Evolutionary conservation across 1,140 invertebrate species (phyloP).

Genomic region (Atta texana): DNA sequence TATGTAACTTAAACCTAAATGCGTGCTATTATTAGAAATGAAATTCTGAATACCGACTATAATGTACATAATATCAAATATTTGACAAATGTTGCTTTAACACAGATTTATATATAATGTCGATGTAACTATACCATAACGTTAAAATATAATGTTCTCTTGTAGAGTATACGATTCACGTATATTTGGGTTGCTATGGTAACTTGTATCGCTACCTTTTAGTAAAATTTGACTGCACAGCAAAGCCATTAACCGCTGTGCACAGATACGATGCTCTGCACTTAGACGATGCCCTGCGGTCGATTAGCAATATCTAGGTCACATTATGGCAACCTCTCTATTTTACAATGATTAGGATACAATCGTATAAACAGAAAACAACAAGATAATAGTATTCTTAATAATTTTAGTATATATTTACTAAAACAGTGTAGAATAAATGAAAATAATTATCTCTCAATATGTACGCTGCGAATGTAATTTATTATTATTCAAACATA

Average conservation of each 20-base stretch:
- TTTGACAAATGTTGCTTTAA: too few species aligned
- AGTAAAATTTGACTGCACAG: constrained; percentile 49
- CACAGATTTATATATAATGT: too few species aligned
- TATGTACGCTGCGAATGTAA: not conserved
- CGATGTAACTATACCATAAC: not conserved
- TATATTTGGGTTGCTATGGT: constrained; percentile 25
- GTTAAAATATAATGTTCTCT: constrained; percentile 41
- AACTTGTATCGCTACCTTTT: constrained; percentile 46
- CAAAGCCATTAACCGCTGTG: constrained; percentile 53
- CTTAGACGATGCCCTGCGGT: constrained; percentile 46
- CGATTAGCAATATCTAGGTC: constrained; percentile 50
- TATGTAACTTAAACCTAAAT: too few species aligned
- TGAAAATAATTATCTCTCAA: not conserved
- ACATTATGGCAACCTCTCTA: constrained; percentile 23
- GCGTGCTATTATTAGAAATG: too few species aligned
- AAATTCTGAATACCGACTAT: too few species aligned
- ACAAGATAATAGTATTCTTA: not conserved
- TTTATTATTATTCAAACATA: not conserved
- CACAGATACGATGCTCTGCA: constrained; percentile 33
- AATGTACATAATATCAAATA: not conserved
- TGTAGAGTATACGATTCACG: not conserved
- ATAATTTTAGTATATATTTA: not conserved
- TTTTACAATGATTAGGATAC: constrained; percentile 11
- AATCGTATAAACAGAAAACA: not conserved
- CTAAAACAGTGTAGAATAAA: not conserved